A percentile compares a stretch with the other conserved stretches of the same genome.
Conservation (phyloP, 2,888 invertebrate species). For the Lordiphosa fenestrarum region DNA sequence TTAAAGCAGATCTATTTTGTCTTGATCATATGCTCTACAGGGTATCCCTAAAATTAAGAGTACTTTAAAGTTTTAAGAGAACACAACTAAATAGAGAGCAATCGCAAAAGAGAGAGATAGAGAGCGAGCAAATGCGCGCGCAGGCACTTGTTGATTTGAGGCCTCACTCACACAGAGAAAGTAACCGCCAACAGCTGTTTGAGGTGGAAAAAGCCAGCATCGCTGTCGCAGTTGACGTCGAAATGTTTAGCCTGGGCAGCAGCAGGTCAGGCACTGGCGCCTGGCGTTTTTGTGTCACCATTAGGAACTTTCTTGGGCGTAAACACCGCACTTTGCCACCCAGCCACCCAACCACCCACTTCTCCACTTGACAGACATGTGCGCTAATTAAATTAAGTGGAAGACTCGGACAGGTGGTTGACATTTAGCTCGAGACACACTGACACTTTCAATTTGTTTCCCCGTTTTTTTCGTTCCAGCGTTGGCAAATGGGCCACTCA, state of each 20-base stretch:
- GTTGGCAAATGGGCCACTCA: conserved; percentile 89
- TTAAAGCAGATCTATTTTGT: no score
- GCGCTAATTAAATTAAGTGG: conserved; percentile 62
- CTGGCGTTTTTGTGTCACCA: conserved; percentile 15
- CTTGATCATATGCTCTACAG: no score
- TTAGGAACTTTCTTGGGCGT: conserved; percentile 3
- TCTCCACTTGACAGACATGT: conserved; percentile 47
- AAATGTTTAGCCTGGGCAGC: neutral
- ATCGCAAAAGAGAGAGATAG: neutral
- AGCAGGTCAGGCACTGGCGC: no score
- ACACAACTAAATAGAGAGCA: neutral
- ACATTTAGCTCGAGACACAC: conserved; percentile 36
- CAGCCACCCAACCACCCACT: conserved; percentile 8
- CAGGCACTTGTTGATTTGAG: conserved; percentile 67
- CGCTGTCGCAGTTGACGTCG: conserved; percentile 9
- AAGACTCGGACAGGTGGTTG: conserved; percentile 69
- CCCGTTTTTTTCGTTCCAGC: conserved; percentile 81
- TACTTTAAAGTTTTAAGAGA: conserved; percentile 26
- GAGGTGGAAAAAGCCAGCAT: conserved; percentile 32
- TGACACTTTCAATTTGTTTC: conserved; percentile 2
- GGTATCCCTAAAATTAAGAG: no score
- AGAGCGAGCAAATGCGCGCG: conserved; percentile 51
- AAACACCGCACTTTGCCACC: conserved; percentile 6
- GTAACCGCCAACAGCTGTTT: conserved; percentile 44
- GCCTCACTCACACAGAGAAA: conserved; percentile 16